Evolutionary conservation across 2,888 invertebrate species (phyloP).

Genomic region (Osmoderma eremita): DNA sequence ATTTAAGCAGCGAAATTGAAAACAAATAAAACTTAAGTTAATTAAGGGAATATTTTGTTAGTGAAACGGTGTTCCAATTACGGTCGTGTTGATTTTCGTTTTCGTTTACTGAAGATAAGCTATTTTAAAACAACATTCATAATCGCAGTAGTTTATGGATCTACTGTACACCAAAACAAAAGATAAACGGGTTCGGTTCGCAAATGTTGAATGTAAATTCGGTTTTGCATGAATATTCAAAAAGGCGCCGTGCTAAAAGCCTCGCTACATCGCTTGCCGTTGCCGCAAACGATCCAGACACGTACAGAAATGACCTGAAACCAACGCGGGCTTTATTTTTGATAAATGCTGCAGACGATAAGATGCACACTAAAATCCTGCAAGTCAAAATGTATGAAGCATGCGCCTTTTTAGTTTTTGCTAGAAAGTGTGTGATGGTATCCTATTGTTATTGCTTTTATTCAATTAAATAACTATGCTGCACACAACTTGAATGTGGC

Average conservation of each 20-base stretch:
- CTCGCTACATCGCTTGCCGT: constrained; percentile 1
- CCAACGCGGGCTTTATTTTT: constrained; percentile 40
- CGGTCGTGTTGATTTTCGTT: constrained; percentile 31
- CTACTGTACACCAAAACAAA: constrained; percentile 35
- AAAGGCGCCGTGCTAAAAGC: constrained; percentile 36
- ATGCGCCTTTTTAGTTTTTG: constrained; percentile 7
- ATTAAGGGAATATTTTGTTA: constrained; percentile 41
- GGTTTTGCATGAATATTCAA: constrained; percentile 41
- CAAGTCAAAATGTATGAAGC: constrained; percentile 37
- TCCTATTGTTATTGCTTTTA: background rate
- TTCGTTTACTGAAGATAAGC: constrained; percentile 31
- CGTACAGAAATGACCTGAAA: constrained; percentile 6
- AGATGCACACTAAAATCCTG: constrained; percentile 47
- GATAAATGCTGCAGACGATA: constrained; percentile 46
- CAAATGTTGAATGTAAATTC: constrained; percentile 39
- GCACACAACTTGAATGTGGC: too few species aligned
- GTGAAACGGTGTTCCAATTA: constrained; percentile 30
- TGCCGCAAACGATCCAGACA: constrained; percentile 5
- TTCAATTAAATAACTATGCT: too few species aligned
- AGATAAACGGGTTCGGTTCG: constrained; percentile 34
- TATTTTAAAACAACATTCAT: constrained; percentile 38
- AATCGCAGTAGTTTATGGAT: constrained; percentile 37
- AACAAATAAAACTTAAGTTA: constrained; percentile 43
- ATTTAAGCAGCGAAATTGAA: constrained; percentile 39
- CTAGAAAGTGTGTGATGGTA: background rate